phyloP scores from a whole-genome alignment of 2,113 vertebrate genomes.

The Jacana jacana region DNA sequence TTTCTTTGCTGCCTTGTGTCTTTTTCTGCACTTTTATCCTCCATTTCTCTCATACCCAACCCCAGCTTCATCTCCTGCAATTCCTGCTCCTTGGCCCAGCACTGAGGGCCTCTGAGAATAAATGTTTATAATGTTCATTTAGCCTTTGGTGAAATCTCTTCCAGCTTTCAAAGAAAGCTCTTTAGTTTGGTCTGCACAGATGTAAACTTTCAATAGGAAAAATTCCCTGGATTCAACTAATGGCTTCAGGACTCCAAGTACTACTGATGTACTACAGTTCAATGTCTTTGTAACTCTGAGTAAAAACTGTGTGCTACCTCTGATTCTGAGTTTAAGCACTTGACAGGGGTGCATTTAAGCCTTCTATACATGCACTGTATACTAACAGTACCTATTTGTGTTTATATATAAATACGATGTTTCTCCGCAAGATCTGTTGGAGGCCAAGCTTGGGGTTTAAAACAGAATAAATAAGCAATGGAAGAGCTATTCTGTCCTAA shows the following conservation, averaged over 20 bases:
- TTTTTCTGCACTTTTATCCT: not conserved
- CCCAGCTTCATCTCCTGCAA: not conserved
- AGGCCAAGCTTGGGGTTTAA: slow-evolving; percentile 38
- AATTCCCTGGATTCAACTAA: slow-evolving; percentile 7
- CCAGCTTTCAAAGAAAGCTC: slow-evolving; percentile 34
- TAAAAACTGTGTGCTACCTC: not conserved
- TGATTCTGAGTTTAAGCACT: not conserved
- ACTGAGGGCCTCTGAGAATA: not conserved
- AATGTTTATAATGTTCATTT: slow-evolving; percentile 40
- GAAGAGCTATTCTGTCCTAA: slow-evolving; percentile 3
- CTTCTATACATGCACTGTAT: not conserved
- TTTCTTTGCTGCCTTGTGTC: not conserved
- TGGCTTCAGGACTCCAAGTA: not conserved
- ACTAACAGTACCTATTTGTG: not conserved
- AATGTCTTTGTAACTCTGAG: not conserved
- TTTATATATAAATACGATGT: slow-evolving; percentile 3
- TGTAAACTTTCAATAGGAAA: not conserved
- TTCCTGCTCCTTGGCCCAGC: not conserved
- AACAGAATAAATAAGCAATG: slow-evolving; percentile 10
- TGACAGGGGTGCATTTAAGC: not conserved
- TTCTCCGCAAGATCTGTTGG: not conserved
- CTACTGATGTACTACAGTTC: not conserved
- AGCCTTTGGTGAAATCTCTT: slow-evolving; percentile 18
- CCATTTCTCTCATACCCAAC: not conserved
- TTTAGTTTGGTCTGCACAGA: slow-evolving; percentile 8